phyloP scores from a whole-genome alignment of 1,140 invertebrate species.

The Phenacoccus solenopsis region DNA sequence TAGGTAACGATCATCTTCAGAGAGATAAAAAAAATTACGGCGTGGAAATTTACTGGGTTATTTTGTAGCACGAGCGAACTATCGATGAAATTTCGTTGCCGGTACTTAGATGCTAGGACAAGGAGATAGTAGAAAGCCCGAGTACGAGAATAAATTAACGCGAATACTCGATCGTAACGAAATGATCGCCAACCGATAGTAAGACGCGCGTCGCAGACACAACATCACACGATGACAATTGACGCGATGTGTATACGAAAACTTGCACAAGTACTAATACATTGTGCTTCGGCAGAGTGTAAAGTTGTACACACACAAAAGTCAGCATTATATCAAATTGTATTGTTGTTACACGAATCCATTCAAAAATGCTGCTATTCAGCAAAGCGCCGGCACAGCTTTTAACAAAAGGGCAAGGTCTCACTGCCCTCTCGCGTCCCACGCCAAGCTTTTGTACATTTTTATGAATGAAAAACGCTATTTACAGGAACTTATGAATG shows the following conservation, averaged over 20 bases:
- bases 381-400: slow-evolving; percentile 5
- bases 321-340: slow-evolving; percentile 15
- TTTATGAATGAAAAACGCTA: slow-evolving; percentile 16
- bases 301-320: slow-evolving; percentile 16
- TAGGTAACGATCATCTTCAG: too few species aligned
- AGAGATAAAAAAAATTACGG: too few species aligned
- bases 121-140: too few species aligned
- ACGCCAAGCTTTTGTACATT: slow-evolving; percentile 13
- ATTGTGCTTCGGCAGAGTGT: slow-evolving; percentile 9
- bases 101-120: too few species aligned
- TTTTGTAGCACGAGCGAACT: too few species aligned
- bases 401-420: slow-evolving; percentile 15
- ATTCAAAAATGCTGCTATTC: slow-evolving; percentile 18
- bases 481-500: slow-evolving; percentile 12
- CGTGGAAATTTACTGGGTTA: too few species aligned
- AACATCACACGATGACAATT: not conserved
- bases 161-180: too few species aligned
- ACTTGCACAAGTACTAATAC: slow-evolving; percentile 13
- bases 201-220: not conserved
- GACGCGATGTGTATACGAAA: not conserved
- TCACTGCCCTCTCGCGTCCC: not conserved
- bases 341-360: slow-evolving; percentile 16
- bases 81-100: too few species aligned
- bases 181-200: too few species aligned
- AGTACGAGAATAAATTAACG: too few species aligned